Evolutionary conservation across 2,888 invertebrate species (phyloP), one percentile per base, ranked within the genome.

Genomic region (Tenthredo distinguenda): DNA sequence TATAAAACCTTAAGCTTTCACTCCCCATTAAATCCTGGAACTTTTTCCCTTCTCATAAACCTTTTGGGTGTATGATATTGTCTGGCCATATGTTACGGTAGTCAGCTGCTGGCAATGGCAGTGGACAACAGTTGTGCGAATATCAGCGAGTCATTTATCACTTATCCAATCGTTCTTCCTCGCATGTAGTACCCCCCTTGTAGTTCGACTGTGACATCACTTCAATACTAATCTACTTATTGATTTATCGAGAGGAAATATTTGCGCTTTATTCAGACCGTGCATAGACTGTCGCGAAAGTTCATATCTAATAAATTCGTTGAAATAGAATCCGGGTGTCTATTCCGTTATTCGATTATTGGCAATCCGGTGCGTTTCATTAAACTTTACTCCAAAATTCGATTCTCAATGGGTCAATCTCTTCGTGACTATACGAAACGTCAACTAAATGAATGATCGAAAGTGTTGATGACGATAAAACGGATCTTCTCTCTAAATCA

Each of bases 101-200:
- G 77, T 77, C 77, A 77, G 77, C 77, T 77, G 77, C 55, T 55
- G n/a, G 31, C n/a, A 50, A 77, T 77, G 55, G 77, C 77, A 43
- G 74, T 40, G 43, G 74, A 50, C 50, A 77, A 50, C 55, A 50
- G 77, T 77, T 77, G 50, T 55, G 43, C 50, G 77, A 77, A 77
- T 77, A 77, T 77, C 55, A 77, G 55, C 55, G 31, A 47, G 47
- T 47, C 77, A 77, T 77, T 77, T 34, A 55, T 77, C 77, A 77
- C 55, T 50, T 34, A 47, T 31, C 47, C 18, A 31, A 50, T 77
- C 74, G 74, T 43, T 74, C 43, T 43, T 74, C 26, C 43, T 21
- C 37, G 10, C 7, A n/a, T 55, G 6, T 55, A 55, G n/a, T 18
- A 40, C 18, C 34, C 68, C 15, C 10, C 0, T 26, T 62, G 62